Base-by-base conservation (phyloP, 2,113 vertebrate genomes). In the Periophthalmodon schlosseri region DNA sequence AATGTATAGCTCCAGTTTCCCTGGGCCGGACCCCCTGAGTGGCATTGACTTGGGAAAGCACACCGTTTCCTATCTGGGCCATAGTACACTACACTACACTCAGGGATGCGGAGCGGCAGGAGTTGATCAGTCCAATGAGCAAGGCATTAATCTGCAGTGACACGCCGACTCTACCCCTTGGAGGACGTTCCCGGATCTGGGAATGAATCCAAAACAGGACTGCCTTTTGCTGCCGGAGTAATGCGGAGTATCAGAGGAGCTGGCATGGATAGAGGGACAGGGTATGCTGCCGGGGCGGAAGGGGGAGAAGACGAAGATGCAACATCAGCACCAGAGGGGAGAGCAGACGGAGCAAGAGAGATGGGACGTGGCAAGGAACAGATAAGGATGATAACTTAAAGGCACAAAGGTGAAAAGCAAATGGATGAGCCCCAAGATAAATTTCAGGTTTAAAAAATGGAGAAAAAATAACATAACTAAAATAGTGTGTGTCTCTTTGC, bases 131-230 rank as follows among this genome's bases (percentile, higher is more conserved):
- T 93, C 60, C 88, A 88, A 82, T 71, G 76, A 86, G 87, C 79
- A 84, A 83, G 71, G 90, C 90, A 93, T 93, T 93, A 90, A 93
- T 94, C 93, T 93, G 87, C 76, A 73, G 72, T 91, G 93, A 93
- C 93, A 91, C 83, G 74, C 81, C 78, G 82, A 86, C 86, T 89
- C 86, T 91, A 81, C 87, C 85, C 57, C 85, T 86, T 89, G 84
- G 89, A 93, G 91, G 88, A 84, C 72, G 78, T 87, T 60, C 57
- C 79, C 74, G 84, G 82, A 60, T 33, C 86, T 88, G 92, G 93
- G 93, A 91, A 88, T 47, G 70, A 0, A 75, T 92, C 91, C 93
- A 94, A 60, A 60, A 89, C 83, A 87, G 83, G 69, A 77, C 73
- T 69, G 78, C 76, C 84, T 84, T 80, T 79, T 74, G 81, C 83